These are phyloP conservation scores for Tupaia tana DNA, from an alignment of 2,113 vertebrate species.

Conservation along the genomic window DNA sequence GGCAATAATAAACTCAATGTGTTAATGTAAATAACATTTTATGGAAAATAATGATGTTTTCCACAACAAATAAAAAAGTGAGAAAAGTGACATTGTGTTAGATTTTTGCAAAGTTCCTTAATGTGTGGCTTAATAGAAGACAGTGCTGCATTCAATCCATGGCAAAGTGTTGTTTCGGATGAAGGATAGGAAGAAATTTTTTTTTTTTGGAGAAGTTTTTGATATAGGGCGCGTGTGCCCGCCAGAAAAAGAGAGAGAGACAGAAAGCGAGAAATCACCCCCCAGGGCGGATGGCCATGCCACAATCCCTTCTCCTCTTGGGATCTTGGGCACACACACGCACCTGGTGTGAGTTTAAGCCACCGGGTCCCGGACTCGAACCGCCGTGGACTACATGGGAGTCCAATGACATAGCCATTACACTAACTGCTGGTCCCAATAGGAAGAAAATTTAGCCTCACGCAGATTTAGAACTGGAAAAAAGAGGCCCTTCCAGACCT, in stretches of 20 bases:
- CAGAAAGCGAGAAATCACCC: no score
- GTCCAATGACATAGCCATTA: no score
- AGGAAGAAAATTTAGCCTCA: conserved; percentile 9
- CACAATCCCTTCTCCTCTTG: no score
- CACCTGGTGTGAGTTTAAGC: no score
- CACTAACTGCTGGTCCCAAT: background rate
- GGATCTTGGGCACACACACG: no score
- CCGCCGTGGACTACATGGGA: no score
- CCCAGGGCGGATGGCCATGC: no score
- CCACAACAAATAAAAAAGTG: background rate
- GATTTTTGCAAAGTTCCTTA: background rate
- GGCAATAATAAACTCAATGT: background rate
- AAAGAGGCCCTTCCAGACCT: background rate
- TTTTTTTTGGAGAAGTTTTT: no score
- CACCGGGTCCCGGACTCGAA: no score
- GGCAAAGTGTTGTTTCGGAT: background rate
- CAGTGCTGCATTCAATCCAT: background rate
- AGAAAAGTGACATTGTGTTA: background rate
- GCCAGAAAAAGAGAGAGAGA: no score
- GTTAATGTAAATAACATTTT: background rate
- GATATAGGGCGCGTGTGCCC: no score
- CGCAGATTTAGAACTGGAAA: background rate
- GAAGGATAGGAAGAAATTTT: conserved; percentile 23
- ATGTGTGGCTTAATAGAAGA: background rate
- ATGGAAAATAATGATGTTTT: background rate